Evolutionary conservation across 2,113 vertebrate genomes (phyloP).

Genomic region (Menura novaehollandiae): DNA sequence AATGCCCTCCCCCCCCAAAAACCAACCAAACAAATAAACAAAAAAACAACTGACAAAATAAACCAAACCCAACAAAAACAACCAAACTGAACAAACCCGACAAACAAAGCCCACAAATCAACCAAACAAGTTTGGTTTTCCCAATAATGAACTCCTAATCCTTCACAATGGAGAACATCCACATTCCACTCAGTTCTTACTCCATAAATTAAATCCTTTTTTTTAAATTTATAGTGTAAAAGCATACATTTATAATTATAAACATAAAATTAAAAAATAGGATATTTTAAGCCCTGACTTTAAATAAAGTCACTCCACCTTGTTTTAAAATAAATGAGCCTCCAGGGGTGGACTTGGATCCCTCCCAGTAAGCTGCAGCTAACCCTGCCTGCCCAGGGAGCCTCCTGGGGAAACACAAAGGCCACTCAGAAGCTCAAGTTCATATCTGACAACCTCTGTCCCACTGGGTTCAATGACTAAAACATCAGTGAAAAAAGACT

Average conservation of each 20-base stretch:
- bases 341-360: background rate
- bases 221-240: background rate
- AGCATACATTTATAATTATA: background rate
- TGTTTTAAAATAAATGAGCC: background rate
- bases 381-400: background rate
- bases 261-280: background rate
- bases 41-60: background rate
- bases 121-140: background rate
- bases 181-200: background rate
- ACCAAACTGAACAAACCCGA: background rate
- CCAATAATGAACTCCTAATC: background rate
- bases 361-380: background rate
- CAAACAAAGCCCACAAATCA: background rate
- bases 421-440: background rate
- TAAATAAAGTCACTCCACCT: background rate
- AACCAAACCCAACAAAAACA: background rate
- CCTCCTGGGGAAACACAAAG: background rate
- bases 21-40: background rate
- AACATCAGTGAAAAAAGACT: background rate
- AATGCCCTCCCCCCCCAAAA: background rate
- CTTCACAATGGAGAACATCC: background rate
- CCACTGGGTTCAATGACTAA: background rate
- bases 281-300: background rate
- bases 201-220: background rate
- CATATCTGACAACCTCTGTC: background rate